These are phyloP conservation scores for Andrena minutula DNA, from an alignment of 2,888 invertebrate genomes.

Conservation along the genomic window DNA sequence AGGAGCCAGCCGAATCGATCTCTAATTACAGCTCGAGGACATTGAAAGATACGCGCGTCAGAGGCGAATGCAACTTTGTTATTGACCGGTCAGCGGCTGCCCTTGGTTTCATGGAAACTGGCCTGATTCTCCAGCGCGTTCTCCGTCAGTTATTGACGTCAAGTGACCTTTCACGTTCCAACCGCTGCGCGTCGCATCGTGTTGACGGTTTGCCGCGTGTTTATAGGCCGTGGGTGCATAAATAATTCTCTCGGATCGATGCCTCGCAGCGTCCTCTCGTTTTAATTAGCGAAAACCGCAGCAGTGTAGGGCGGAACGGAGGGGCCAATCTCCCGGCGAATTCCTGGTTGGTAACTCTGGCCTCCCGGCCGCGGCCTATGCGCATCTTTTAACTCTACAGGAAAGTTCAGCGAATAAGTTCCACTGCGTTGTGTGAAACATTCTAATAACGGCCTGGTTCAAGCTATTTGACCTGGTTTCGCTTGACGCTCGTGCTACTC, in stretches of 20 bases:
- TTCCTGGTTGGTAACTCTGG: too few species aligned
- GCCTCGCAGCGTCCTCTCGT: background rate
- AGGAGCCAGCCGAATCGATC: slow-evolving; percentile 9
- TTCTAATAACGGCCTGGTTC: slow-evolving; percentile 56
- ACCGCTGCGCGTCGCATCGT: slow-evolving; percentile 3
- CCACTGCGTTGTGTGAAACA: slow-evolving; percentile 24
- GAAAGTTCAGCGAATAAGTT: slow-evolving; percentile 39
- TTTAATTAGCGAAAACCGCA: slow-evolving; percentile 21
- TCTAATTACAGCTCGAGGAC: slow-evolving; percentile 48
- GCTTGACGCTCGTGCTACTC: slow-evolving; percentile 15
- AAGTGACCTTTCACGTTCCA: slow-evolving; percentile 46
- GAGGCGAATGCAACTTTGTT: slow-evolving; percentile 55
- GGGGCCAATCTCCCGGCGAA: background rate
- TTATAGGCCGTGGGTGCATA: slow-evolving; percentile 31
- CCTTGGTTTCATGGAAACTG: slow-evolving; percentile 59
- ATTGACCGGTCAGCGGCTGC: slow-evolving; percentile 43
- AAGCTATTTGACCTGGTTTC: slow-evolving; percentile 59
- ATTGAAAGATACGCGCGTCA: slow-evolving; percentile 47
- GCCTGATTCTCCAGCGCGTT: slow-evolving; percentile 58
- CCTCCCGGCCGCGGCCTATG: background rate
- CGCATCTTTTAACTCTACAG: background rate
- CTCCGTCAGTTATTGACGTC: slow-evolving; percentile 48
- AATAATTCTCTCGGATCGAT: slow-evolving; percentile 40
- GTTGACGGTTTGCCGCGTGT: slow-evolving; percentile 27
- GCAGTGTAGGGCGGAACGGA: background rate